Evolutionary conservation across 2,113 vertebrate species (phyloP).

Genomic region (Hypanus sabinus): DNA sequence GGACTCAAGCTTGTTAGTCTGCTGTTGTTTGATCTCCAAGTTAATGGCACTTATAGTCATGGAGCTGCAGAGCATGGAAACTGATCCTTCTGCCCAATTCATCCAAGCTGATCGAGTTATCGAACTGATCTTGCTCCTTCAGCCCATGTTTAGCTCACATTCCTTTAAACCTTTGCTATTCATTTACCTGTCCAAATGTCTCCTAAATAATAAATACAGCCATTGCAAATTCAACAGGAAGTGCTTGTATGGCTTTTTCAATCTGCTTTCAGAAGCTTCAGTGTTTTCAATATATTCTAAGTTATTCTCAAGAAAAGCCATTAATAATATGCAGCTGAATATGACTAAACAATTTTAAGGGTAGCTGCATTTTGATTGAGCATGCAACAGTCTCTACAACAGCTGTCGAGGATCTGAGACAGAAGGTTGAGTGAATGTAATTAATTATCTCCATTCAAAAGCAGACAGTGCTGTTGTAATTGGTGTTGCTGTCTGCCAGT

Average conservation of each 20-base stretch:
- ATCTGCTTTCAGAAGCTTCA: background rate
- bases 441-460: slow-evolving; percentile 31
- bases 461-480: slow-evolving; percentile 15
- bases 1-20: too few species aligned
- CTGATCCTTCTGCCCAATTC: too few species aligned
- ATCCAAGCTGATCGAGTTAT: too few species aligned
- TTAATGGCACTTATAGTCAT: too few species aligned
- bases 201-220: background rate
- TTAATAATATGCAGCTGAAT: background rate
- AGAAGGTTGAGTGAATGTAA: background rate
- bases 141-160: too few species aligned
- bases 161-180: too few species aligned
- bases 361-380: background rate
- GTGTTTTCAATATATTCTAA: background rate
- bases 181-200: too few species aligned
- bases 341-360: background rate
- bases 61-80: too few species aligned
- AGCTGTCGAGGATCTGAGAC: slow-evolving; percentile 14
- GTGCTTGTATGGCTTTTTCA: background rate
- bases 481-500: background rate
- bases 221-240: background rate
- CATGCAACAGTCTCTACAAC: background rate
- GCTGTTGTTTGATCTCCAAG: too few species aligned
- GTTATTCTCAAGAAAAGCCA: background rate
- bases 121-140: too few species aligned